Evolutionary conservation across 1,140 invertebrate species (phyloP), one percentile per base, ranked within the genome.

Genomic region (Drosophila punjabiensis): DNA sequence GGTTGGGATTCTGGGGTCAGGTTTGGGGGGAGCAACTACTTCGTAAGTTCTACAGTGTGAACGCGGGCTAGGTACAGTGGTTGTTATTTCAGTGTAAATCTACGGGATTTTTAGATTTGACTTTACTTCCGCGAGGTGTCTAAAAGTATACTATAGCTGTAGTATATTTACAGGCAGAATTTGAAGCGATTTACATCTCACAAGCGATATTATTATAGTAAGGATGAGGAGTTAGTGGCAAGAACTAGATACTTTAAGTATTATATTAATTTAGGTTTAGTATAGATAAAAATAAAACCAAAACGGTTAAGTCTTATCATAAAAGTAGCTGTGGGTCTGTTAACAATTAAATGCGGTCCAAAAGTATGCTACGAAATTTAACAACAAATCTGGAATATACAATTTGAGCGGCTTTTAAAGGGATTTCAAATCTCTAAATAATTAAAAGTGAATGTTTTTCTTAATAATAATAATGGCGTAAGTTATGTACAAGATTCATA

Each of bases 1-100:
- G 56, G 35, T 16, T 45, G 64, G 20, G 32, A 20, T 37, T 37
- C 10, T 18, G 50, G 28, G 24, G 14, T 35, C 14, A 32, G 43
- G 11, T 10, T 39, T 24, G 35, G 14, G 20, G 35, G 14, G 20
- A 39, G 55, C 20, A 28, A 58, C 20, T 56, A 37, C 18, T 56
- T 24, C 3, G 53, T 7, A 28, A 58, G 35, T 58, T 24, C 20
- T 39, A 37, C 33, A 24, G 20, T 37, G 53, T 10, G 33, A 20
- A 6, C 5, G 24, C 16, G 48, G 47, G 1, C 10, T 10, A 52
- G 35, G 39, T 39, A 63, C 64, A 66, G 63, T 65, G 62, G 61
- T n/a, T 50, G 30, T 62, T 3, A 24, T 11, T 9, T 4, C 10
- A 33, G 20, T 33, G 4, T 11, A 37, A 28, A 39, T 11, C 24